Evolutionary conservation across 2,888 invertebrate species (phyloP), one percentile per base, ranked within the genome.

Genomic region (Microctonus brassicae): DNA sequence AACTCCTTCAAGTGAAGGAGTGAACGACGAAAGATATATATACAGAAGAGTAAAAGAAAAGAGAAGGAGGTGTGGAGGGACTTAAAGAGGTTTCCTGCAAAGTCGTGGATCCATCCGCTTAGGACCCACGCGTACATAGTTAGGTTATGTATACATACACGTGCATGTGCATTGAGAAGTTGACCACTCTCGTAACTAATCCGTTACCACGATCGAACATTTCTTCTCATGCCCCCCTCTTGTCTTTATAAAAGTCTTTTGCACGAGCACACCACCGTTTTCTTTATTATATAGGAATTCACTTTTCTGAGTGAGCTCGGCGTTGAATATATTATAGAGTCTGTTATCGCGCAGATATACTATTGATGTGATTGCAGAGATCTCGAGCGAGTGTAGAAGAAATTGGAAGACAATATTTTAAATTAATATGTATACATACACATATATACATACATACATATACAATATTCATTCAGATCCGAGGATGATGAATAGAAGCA

Each of bases 161-260:
- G 76, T 78, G 75, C 73, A 74, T 74, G 75, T 77, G 78, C 80
- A 77, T 67, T 73, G 78, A 76, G 76, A 76, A 52, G 79, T 80
- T 78, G 76, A 78, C 78, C 79, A 81, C 75, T 82, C 80, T 81
- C 81, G 81, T 81, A 80, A 81, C 83, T 83, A 84, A 86, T 85
- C 84, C 86, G 85, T 84, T 85, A 85, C 81, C 81, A 79, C 81
- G 82, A 82, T 84, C 82, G 80, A 76, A 75, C 55, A n/a, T 75
- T 76, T 76, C 63, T 71, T 76, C 75, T 73, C 24, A 3, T 61
- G 10, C 22, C 39, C 24, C 24, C 22, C n/a, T 47, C 47, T 47
- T 47, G 47, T 47, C 47, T 47, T 47, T 47, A 20, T 47, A 20
- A 47, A 20, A 47, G 47, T 47, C 47, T 17, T 47, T 47, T 47